These are phyloP conservation scores for Drosophila rellima DNA, from an alignment of 2,888 invertebrate species.

Conservation along the genomic window DNA sequence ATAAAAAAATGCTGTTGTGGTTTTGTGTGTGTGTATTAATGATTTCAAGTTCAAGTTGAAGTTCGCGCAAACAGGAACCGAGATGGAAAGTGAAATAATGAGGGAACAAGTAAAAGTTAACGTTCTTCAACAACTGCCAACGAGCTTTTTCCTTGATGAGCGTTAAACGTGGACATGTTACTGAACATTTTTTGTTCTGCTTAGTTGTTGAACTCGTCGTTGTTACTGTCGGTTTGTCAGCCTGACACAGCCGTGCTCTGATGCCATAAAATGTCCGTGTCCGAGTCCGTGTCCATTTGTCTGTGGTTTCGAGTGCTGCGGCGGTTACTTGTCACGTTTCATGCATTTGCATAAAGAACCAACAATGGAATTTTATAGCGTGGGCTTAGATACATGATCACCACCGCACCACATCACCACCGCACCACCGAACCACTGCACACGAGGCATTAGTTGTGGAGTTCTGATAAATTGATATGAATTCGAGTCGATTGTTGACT, in stretches of 20 bases:
- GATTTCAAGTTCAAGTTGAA: conserved; percentile 78
- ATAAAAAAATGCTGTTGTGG: conserved; percentile 34
- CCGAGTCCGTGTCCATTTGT: conserved; percentile 36
- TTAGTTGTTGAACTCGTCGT: conserved; percentile 16
- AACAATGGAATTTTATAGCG: conserved; percentile 63
- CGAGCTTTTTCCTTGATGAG: conserved; percentile 32
- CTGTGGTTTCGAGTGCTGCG: conserved; percentile 46
- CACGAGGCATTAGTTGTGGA: conserved; percentile 15
- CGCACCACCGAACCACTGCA: conserved; percentile 14
- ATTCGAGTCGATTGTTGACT: conserved; percentile 44
- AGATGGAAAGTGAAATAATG: conserved; percentile 56
- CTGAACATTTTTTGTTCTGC: conserved; percentile 12
- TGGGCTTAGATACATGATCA: conserved; percentile 59
- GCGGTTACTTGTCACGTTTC: conserved; percentile 72
- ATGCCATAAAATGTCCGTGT: conserved; percentile 58
- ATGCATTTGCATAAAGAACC: conserved; percentile 68
- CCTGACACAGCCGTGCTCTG: conserved; percentile 49
- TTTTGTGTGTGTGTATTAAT: conserved; percentile 47
- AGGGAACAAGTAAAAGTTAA: conserved; percentile 53
- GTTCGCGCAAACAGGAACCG: conserved; percentile 39
- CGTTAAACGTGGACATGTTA: conserved; percentile 25
- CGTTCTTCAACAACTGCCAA: conserved; percentile 32
- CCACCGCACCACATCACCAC: conserved; percentile 22
- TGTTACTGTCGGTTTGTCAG: conserved; percentile 25
- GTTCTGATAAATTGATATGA: conserved; percentile 49